These are phyloP conservation scores for Xiphorhynchus erythropygius DNA, from an alignment of 2,797 vertebrate genomes.

Conservation along the genomic window DNA sequence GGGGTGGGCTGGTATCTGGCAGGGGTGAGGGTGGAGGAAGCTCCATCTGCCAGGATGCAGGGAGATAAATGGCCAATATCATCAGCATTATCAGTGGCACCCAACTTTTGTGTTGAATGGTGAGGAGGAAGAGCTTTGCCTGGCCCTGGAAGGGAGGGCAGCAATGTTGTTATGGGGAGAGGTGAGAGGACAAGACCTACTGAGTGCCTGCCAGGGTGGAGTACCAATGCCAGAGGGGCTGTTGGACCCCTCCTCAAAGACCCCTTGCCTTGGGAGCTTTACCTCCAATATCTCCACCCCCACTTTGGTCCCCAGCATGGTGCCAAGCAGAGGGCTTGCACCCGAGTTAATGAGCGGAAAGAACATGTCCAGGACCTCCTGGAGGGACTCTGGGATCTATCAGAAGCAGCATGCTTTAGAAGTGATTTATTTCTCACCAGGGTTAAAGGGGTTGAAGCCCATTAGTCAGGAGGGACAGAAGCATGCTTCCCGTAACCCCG, in stretches of 20 bases:
- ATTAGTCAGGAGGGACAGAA: not conserved
- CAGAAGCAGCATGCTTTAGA: not conserved
- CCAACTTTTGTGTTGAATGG: not conserved
- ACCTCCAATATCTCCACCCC: not conserved
- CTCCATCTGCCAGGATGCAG: not conserved
- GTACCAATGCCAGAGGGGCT: not conserved
- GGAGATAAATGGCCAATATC: not conserved
- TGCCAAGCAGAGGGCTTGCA: not conserved
- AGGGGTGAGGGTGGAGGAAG: not conserved
- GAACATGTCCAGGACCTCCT: not conserved
- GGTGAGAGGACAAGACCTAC: not conserved
- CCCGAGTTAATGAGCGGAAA: not conserved
- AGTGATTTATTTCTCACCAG: not conserved
- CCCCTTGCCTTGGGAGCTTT: not conserved
- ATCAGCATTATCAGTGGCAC: not conserved
- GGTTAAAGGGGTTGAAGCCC: not conserved
- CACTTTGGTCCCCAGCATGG: fast-evolving
- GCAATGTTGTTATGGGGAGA: not conserved
- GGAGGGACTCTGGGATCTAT: not conserved
- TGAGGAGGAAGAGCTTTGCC: not conserved
- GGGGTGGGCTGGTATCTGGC: not conserved
- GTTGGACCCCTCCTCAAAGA: not conserved
- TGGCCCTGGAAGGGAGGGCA: conserved; percentile 22
- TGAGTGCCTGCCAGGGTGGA: not conserved
- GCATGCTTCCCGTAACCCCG: not conserved